Conservation (phyloP, 2,888 invertebrate species). For the Nymphalis c-album region DNA sequence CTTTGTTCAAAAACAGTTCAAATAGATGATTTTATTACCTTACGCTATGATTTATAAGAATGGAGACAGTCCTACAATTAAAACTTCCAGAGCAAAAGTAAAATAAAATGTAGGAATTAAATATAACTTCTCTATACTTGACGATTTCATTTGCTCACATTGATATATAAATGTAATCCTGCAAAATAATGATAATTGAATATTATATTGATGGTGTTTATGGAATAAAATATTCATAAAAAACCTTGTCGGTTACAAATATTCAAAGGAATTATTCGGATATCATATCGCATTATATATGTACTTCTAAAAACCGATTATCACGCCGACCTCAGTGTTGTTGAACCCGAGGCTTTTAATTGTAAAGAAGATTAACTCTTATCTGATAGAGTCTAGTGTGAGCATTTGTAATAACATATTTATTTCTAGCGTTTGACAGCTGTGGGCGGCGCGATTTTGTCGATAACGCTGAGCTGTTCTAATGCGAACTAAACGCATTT, state of each 20-base stretch:
- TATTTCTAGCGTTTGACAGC: constrained; percentile 79
- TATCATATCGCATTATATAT: constrained; percentile 35
- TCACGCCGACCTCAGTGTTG: constrained; percentile 51
- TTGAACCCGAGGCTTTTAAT: constrained; percentile 73
- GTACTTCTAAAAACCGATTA: constrained; percentile 47
- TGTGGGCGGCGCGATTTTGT: constrained; percentile 73
- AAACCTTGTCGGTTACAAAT: not conserved
- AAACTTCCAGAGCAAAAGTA: too few species aligned
- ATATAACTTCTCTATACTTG: too few species aligned
- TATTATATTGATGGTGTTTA: not conserved
- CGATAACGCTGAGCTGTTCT: constrained; percentile 56
- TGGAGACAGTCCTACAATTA: too few species aligned
- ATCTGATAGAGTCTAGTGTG: constrained; percentile 72
- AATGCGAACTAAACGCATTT: constrained; percentile 47
- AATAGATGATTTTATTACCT: too few species aligned
- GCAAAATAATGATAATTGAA: not conserved
- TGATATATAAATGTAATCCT: too few species aligned
- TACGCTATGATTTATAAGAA: too few species aligned
- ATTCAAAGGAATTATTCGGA: constrained; percentile 39
- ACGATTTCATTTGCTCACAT: too few species aligned
- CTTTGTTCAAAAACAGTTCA: too few species aligned
- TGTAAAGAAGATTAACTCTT: constrained; percentile 77
- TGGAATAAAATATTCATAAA: too few species aligned
- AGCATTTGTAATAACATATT: constrained; percentile 79
- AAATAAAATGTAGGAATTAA: too few species aligned